phyloP scores from a whole-genome alignment of 2,113 vertebrate genomes.

The Phainopepla nitens region DNA sequence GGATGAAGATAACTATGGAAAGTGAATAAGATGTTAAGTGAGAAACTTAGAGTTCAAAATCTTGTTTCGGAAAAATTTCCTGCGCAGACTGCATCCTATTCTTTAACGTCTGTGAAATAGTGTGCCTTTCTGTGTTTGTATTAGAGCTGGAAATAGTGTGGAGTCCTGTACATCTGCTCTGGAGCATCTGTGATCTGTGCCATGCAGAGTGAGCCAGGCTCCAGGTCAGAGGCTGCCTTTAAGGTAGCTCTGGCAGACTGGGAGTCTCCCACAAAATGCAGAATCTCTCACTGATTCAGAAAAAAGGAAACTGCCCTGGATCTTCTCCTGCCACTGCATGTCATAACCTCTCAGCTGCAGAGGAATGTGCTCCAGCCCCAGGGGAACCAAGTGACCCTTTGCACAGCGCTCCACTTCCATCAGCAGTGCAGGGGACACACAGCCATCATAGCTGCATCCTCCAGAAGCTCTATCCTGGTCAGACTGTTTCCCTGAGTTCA shows the following conservation, averaged over 20 bases:
- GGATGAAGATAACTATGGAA: background rate
- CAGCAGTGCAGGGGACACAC: too few relatives aligned
- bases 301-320: background rate
- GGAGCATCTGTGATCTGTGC: fast-evolving
- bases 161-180: background rate
- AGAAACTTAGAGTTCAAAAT: background rate
- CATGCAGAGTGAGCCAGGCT: background rate
- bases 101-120: background rate
- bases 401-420: background rate
- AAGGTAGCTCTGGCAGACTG: background rate
- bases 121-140: background rate
- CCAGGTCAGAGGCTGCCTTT: background rate
- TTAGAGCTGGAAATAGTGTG: background rate
- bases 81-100: background rate
- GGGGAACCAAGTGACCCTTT: fast-evolving
- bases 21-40: background rate
- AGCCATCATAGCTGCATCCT: background rate
- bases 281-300: background rate
- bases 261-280: background rate
- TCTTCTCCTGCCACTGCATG: fast-evolving
- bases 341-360: background rate
- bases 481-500: background rate
- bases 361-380: background rate
- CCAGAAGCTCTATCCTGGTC: background rate
- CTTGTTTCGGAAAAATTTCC: background rate